Base-by-base conservation (phyloP, 2,797 vertebrate genomes). In the Neostethus bicornis region DNA sequence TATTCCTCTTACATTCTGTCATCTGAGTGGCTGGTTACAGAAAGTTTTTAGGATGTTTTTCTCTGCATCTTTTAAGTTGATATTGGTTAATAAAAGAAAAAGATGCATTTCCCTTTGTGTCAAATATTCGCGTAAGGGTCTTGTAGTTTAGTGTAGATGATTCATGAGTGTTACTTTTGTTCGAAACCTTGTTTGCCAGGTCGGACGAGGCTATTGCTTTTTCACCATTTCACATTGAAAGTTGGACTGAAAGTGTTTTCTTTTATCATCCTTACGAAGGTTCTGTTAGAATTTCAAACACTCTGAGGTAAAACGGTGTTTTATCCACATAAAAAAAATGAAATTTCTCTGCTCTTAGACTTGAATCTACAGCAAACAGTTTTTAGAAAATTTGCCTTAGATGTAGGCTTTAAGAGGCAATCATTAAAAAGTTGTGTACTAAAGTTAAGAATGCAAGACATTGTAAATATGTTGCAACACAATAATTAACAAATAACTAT, bases 271-370 rank as follows among this genome's bases (percentile, higher is more conserved):
- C n/a, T 80, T 70, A 55, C 59, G 75, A 11, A 1, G 23, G 34
- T 51, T 74, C 55, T 75, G 61, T 76, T 81, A 73, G 74, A 70
- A 75, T 80, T 77, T 83, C 53, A 62, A 76, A 58, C 65, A 55
- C 59, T 66, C 61, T 64, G 25, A 21, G 56, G 55, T 28, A 71
- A 72, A 85, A 66, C 76, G 45, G 70, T 53, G 42, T 55, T 55
- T 57, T 66, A n/a, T n/a, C n/a, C n/a, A n/a, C n/a, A n/a, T 61
- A 53, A 16, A 23, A 23, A 65, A 73, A 53, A 66, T 68, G 38
- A 79, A 76, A 74, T 73, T 63, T 38, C 53, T 60, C 51, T 64
- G 43, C 50, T 32, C 66, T 63, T n/a, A n/a, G 51, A 38, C 66
- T 29, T 44, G 31, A 69, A 41, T 47, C 31, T 42, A 32, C 61